Base-by-base conservation (phyloP, 2,113 vertebrate genomes). In the Protomyctophum bolini region DNA sequence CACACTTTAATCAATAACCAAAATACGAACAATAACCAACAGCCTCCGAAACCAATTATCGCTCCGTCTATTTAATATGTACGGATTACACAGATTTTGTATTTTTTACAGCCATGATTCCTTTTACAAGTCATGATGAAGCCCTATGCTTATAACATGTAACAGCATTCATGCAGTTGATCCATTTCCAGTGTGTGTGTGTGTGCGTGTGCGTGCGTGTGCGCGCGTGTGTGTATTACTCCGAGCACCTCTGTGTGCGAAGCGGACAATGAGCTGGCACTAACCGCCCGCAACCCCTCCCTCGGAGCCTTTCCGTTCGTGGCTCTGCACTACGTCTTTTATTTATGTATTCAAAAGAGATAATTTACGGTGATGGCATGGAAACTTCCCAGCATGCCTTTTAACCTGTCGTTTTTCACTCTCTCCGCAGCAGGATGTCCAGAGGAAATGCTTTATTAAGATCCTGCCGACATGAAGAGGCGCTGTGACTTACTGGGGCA, bases 391-490 rank as follows among this genome's bases (percentile, higher is more conserved):
- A 92, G 90, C 89, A 91, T 88, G 86, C 89, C 88, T 90, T 90
- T 90, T 86, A 91, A 90, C 88, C 81, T 85, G 85, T 82, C 72
- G 71, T 86, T 86, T 82, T 80, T 89, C 87, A 89, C 88, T 88
- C 82, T 86, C 86, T 79, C 81, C 80, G 28, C 81, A 80, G 87
- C 84, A 86, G 89, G 88, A 92, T 86, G 87, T 84, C 78, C 86
- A 86, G 81, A 90, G 91, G 90, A 93, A 92, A 91, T 91, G 89
- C 90, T 94, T 93, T 93, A 93, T 93, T 92, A 92, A 93, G 89
- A 91, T 92, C 87, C 82, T 83, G 73, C 78, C 89, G 86, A 92
- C 88, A 82, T 88, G 89, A 86, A 92, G 91, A 89, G 90, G 83
- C 50, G 72, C 85, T 73, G 82, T 92, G 91, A 93, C 91, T 92